Evolutionary conservation across 2,888 invertebrate genomes (phyloP).

Genomic region (Rhimphoctona megacephalus): DNA sequence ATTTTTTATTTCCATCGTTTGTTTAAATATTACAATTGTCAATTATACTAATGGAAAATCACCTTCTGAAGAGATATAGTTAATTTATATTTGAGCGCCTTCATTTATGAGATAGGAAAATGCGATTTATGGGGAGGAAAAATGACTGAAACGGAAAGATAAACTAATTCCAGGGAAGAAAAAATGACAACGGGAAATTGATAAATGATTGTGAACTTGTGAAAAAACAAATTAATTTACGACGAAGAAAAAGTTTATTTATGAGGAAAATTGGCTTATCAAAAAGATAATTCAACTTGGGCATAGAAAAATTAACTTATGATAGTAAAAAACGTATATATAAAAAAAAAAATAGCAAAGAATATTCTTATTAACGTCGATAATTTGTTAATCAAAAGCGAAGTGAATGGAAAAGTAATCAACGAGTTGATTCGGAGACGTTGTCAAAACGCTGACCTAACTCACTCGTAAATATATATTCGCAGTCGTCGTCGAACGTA

Average conservation of each 20-base stretch:
- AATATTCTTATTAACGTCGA: background rate
- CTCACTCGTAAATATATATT: conserved; percentile 8
- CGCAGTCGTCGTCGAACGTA: background rate
- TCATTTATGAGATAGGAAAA: background rate
- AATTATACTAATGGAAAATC: background rate
- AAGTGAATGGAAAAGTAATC: background rate
- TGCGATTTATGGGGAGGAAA: background rate
- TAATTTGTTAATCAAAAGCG: background rate
- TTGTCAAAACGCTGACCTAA: conserved; percentile 7
- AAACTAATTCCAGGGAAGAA: background rate
- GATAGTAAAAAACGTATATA: background rate
- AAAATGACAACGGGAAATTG: background rate
- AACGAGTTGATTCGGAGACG: background rate
- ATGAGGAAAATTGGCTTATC: background rate
- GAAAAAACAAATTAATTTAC: background rate
- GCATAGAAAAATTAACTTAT: background rate
- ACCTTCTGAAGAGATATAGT: background rate
- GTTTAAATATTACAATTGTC: background rate
- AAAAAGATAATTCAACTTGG: background rate
- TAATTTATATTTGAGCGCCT: background rate
- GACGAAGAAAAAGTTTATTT: background rate
- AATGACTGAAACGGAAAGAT: background rate
- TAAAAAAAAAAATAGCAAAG: background rate
- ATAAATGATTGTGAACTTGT: background rate
- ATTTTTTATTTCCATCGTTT: background rate